Conservation (phyloP, 2,888 invertebrate species). For the Dynastes grantii region DNA sequence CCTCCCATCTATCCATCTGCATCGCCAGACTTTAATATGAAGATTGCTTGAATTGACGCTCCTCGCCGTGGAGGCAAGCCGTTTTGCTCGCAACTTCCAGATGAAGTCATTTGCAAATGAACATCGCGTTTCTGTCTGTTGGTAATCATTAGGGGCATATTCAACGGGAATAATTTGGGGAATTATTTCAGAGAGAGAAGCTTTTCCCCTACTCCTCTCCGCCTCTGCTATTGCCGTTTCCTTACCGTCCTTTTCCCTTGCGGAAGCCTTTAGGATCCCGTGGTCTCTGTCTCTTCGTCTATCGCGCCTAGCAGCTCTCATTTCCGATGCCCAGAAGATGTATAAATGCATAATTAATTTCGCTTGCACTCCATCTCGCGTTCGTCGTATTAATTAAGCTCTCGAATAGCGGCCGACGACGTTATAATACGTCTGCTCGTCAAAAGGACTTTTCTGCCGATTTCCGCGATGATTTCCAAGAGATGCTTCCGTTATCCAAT, state of each 20-base stretch:
- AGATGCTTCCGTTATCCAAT: not conserved
- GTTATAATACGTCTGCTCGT: not conserved
- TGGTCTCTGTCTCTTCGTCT: not conserved
- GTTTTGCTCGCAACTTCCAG: conserved; percentile 52
- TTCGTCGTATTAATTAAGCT: conserved; percentile 64
- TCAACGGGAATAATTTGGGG: conserved; percentile 69
- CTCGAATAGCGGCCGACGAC: not conserved
- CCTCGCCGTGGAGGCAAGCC: conserved; percentile 54
- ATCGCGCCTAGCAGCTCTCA: conserved; percentile 50
- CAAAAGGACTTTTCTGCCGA: conserved; percentile 8
- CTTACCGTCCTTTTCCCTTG: conserved; percentile 45
- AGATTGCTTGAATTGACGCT: conserved; percentile 70
- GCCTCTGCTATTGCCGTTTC: conserved; percentile 44
- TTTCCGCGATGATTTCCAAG: conserved; percentile 10
- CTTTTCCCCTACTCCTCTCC: conserved; percentile 28
- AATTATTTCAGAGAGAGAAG: conserved; percentile 65
- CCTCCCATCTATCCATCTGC: not conserved
- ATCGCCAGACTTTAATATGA: conserved; percentile 65
- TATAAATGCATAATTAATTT: conserved; percentile 67
- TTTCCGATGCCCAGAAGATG: conserved; percentile 59
- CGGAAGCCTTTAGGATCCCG: not conserved
- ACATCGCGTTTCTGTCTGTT: conserved; percentile 66
- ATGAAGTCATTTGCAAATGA: conserved; percentile 71
- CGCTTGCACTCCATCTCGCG: conserved; percentile 59
- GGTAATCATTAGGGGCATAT: conserved; percentile 70